These are phyloP conservation scores for Bombylius major DNA, from an alignment of 2,888 invertebrate genomes.

Conservation along the genomic window DNA sequence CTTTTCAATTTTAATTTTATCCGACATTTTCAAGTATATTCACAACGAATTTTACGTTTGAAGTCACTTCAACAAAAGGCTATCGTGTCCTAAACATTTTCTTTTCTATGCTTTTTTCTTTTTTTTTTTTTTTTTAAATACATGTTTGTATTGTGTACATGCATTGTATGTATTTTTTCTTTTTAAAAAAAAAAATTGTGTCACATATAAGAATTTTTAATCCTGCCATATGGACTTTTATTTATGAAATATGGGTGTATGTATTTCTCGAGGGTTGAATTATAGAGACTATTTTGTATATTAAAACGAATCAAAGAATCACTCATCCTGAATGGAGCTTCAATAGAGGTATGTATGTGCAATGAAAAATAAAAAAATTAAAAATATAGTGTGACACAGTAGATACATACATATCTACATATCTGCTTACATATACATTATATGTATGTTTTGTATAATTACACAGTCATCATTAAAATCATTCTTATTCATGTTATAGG, in stretches of 20 bases:
- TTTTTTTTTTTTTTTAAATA: not conserved
- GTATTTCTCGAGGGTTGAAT: conserved; percentile 5
- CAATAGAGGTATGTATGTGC: conserved; percentile 3
- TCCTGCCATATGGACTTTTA: conserved; percentile 36
- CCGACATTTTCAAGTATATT: not conserved
- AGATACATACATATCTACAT: too few species aligned
- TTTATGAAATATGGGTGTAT: conserved; percentile 11
- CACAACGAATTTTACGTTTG: conserved; percentile 10
- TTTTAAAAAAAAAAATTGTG: conserved; percentile 2
- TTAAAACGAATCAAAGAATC: conserved; percentile 2
- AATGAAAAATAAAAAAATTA: too few species aligned
- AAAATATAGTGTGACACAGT: too few species aligned
- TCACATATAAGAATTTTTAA: conserved; percentile 23
- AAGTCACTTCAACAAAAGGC: conserved; percentile 9
- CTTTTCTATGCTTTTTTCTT: not conserved
- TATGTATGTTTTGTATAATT: too few species aligned
- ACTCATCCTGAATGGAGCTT: conserved; percentile 9
- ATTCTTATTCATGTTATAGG: too few species aligned
- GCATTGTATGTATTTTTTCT: not conserved
- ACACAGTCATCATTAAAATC: too few species aligned
- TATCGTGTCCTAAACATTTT: not conserved
- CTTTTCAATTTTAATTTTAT: not conserved
- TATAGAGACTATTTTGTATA: conserved; percentile 3
- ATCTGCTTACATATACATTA: too few species aligned
- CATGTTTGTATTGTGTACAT: not conserved